Percentiles rank a stretch among this genome's conserved stretches.
Conservation (phyloP, 2,888 invertebrate genomes). For the Caenorhabditis sp. region DNA sequence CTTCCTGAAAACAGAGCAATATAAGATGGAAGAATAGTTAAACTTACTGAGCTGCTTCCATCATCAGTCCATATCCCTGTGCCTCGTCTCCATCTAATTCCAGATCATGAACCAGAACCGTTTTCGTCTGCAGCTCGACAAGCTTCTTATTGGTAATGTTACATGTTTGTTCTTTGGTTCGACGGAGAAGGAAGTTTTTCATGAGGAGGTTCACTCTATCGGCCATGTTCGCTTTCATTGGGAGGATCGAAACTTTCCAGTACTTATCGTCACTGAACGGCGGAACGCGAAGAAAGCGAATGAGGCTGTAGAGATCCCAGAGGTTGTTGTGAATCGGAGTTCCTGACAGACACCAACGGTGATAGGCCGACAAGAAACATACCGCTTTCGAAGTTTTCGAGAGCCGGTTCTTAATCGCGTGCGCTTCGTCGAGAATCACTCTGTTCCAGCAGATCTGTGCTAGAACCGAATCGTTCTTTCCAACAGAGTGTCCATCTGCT, state of each 20-base stretch:
- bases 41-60: conserved; percentile 74
- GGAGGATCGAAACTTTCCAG: conserved; percentile 94
- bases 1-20: conserved; percentile 80
- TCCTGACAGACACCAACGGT: conserved; percentile 93
- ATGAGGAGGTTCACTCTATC: conserved; percentile 91
- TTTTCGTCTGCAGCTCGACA: conserved; percentile 80
- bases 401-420: conserved; percentile 91
- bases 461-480: conserved; percentile 70
- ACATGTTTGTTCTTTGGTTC: conserved; percentile 90
- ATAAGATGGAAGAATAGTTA: background rate
- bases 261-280: conserved; percentile 94
- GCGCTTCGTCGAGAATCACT: conserved; percentile 94
- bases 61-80: conserved; percentile 81
- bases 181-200: conserved; percentile 90
- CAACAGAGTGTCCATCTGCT: conserved; percentile 36
- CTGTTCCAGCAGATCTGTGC: conserved; percentile 90
- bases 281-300: conserved; percentile 89
- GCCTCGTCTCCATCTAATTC: conserved; percentile 82
- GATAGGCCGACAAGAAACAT: conserved; percentile 86
- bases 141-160: conserved; percentile 83
- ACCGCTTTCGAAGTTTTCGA: conserved; percentile 85
- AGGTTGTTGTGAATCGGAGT: conserved; percentile 95
- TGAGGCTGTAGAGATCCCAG: conserved; percentile 86
- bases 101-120: conserved; percentile 80
- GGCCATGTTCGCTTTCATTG: conserved; percentile 64